Evolutionary conservation across 2,888 invertebrate species (phyloP).

Genomic region (Pinctada fucata): DNA sequence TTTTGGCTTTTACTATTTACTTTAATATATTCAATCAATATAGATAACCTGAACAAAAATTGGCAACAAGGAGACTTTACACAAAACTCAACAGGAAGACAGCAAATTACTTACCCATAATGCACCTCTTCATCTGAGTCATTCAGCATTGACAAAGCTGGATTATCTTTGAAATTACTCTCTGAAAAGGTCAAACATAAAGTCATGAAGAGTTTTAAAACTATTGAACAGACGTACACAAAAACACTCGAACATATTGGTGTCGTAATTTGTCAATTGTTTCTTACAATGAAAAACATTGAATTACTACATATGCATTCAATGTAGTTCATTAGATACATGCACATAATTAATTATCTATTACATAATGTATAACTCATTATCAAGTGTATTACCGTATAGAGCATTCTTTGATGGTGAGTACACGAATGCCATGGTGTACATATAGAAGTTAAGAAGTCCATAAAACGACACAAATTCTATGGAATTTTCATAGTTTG

Average conservation of each 20-base stretch:
- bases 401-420: conserved; percentile 88
- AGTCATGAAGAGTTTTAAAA: no score
- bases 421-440: conserved; percentile 95
- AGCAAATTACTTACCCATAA: conserved; percentile 82
- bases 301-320: no score
- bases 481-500: conserved; percentile 92
- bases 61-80: no score
- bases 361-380: no score
- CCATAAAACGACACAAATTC: conserved; percentile 98
- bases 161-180: conserved; percentile 95
- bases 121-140: conserved; percentile 96
- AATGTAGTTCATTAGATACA: not conserved
- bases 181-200: conserved; percentile 81
- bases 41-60: no score
- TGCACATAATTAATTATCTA: not conserved
- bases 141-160: conserved; percentile 98
- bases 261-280: no score
- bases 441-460: conserved; percentile 93
- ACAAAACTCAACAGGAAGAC: no score
- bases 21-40: no score
- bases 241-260: no score
- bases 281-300: no score
- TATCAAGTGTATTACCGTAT: conserved; percentile 82
- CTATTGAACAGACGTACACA: no score
- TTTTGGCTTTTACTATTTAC: no score